Evolutionary conservation across 2,797 vertebrate species (phyloP).

Genomic region (Balearica regulorum): DNA sequence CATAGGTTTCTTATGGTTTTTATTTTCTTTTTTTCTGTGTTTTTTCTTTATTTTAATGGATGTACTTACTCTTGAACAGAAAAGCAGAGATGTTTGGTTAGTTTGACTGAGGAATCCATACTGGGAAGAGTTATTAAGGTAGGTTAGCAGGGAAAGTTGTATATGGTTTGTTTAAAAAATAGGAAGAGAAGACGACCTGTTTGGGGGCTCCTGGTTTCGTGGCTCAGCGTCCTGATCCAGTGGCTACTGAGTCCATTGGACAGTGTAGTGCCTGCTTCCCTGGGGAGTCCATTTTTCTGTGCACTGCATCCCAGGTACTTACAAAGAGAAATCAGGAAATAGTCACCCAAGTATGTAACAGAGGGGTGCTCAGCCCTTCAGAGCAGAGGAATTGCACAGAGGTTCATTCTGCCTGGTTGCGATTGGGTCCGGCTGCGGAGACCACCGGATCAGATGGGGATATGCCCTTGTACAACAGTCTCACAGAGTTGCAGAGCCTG

Average conservation of each 20-base stretch:
- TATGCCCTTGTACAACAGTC: not conserved
- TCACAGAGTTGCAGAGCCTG: not conserved
- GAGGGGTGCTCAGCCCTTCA: not conserved
- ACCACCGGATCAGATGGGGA: not conserved
- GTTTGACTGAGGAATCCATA: not conserved
- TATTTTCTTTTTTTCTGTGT: not conserved
- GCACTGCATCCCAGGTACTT: not conserved
- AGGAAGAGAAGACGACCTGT: not conserved
- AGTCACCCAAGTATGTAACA: not conserved
- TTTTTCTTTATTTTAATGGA: not conserved
- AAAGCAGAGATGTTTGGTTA: not conserved
- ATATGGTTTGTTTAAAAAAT: not conserved
- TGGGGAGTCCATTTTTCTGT: not conserved
- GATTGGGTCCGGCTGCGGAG: not conserved
- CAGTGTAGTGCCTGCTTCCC: not conserved
- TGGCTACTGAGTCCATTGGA: not conserved
- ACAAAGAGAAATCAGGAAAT: not conserved
- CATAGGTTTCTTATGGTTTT: not conserved
- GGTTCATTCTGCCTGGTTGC: not conserved
- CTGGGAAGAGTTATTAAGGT: not conserved
- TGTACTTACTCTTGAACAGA: not conserved
- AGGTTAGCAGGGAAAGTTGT: not conserved
- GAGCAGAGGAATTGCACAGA: not conserved
- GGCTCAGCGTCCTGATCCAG: not conserved
- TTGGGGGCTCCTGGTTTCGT: not conserved